Conservation (phyloP, 2,113 vertebrate species). For the Delphinapterus leucas region DNA sequence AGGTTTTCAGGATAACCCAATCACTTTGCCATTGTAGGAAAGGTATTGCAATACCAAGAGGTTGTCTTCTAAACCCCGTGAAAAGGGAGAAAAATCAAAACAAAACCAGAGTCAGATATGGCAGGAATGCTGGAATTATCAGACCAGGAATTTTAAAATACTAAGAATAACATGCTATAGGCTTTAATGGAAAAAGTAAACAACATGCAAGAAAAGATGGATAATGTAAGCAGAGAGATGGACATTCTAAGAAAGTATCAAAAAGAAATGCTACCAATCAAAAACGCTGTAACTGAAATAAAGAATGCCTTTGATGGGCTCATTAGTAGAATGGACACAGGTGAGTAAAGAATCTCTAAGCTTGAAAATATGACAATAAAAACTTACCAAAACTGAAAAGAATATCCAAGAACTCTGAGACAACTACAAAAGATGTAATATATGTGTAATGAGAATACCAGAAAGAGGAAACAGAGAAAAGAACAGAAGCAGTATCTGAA, state of each 20-base stretch:
- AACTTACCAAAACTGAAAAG: neutral
- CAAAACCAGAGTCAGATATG: neutral
- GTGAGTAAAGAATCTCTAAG: neutral
- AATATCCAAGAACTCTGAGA: neutral
- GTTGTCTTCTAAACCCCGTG: neutral
- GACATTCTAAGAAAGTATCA: neutral
- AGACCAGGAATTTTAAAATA: neutral
- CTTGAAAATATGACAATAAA: neutral
- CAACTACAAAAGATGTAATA: neutral
- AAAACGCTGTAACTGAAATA: neutral
- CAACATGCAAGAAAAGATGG: neutral
- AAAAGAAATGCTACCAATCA: neutral
- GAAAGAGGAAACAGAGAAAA: neutral
- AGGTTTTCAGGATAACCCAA: slow-evolving; percentile 34
- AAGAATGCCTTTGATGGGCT: neutral
- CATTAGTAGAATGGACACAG: neutral
- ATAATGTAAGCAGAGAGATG: neutral
- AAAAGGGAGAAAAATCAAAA: neutral
- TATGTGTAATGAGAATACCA: neutral
- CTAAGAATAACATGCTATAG: neutral
- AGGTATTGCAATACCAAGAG: neutral
- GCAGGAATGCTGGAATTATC: neutral
- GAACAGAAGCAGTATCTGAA: neutral
- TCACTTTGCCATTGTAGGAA: neutral
- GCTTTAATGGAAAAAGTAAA: neutral